A percentile compares a stretch with the other conserved stretches of the same genome.
Conservation (phyloP, 2,113 vertebrate species). For the Melanerpes aurifrons region DNA sequence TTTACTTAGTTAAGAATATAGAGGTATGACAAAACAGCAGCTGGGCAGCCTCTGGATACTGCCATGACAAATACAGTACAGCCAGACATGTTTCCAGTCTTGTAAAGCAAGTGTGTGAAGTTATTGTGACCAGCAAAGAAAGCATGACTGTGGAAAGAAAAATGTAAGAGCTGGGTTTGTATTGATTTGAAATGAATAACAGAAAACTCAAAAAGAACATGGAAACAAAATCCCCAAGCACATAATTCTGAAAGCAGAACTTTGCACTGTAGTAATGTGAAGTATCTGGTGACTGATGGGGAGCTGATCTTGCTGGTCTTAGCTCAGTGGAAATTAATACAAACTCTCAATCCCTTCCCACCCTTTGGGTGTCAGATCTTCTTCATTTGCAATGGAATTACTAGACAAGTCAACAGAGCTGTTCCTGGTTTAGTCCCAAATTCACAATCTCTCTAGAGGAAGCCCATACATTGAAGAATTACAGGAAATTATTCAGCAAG, state of each 20-base stretch:
- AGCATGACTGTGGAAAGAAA: neutral
- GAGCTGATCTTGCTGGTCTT: neutral
- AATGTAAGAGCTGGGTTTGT: neutral
- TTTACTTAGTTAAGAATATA: neutral
- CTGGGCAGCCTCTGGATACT: neutral
- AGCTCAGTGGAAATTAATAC: neutral
- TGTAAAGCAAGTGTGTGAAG: neutral
- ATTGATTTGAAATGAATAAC: neutral
- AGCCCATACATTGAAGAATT: neutral
- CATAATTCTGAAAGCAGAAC: neutral
- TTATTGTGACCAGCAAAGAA: neutral
- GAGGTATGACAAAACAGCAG: neutral
- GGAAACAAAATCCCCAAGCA: neutral
- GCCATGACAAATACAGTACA: neutral
- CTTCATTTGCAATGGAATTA: neutral
- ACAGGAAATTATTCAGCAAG: constrained; percentile 10
- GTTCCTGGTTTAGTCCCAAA: neutral
- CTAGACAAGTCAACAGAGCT: neutral
- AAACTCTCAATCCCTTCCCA: neutral
- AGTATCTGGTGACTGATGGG: neutral
- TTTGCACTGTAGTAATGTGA: neutral
- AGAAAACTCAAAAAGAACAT: neutral
- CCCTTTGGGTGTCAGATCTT: neutral
- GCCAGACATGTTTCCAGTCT: neutral
- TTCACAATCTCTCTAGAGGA: neutral